Percentiles rank a stretch among this genome's conserved stretches.
Conservation (phyloP, 2,888 invertebrate species). For the Synergus itoensis region DNA sequence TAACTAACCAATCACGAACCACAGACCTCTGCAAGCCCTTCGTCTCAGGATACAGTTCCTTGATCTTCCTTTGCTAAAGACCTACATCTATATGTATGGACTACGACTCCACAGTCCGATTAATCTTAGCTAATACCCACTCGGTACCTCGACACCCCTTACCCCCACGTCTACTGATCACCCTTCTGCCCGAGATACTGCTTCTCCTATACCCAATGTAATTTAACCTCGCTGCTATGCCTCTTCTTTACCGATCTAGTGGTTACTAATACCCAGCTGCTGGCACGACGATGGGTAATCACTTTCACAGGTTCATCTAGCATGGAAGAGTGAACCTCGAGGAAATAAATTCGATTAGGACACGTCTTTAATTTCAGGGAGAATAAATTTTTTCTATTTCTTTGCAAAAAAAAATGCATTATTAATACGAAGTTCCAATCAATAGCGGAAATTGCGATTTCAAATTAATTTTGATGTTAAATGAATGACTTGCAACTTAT, state of each 20-base stretch:
- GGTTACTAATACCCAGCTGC: constrained; percentile 62
- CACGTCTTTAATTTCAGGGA: background rate
- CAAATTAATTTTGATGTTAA: too few species aligned
- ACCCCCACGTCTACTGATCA: constrained; percentile 21
- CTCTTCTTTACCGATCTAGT: constrained; percentile 61
- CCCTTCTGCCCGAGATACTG: constrained; percentile 8
- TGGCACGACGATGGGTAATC: constrained; percentile 62
- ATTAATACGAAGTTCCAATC: background rate
- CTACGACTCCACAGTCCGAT: constrained; percentile 63
- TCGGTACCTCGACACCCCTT: constrained; percentile 64
- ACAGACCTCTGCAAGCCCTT: constrained; percentile 49
- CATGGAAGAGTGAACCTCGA: constrained; percentile 32
- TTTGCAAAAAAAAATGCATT: background rate
- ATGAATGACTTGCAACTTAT: too few species aligned
- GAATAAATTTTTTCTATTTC: background rate
- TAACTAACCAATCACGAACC: constrained; percentile 68
- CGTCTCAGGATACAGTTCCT: constrained; percentile 47
- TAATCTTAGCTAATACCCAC: constrained; percentile 74
- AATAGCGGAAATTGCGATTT: background rate
- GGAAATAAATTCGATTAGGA: constrained; percentile 46
- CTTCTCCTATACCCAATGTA: constrained; percentile 57
- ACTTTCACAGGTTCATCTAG: constrained; percentile 61
- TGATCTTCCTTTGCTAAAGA: constrained; percentile 51
- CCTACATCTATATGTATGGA: constrained; percentile 46
- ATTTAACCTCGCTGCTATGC: constrained; percentile 64